phyloP scores from a whole-genome alignment of 2,113 vertebrate genomes.

The Typhlomys cinereus region DNA sequence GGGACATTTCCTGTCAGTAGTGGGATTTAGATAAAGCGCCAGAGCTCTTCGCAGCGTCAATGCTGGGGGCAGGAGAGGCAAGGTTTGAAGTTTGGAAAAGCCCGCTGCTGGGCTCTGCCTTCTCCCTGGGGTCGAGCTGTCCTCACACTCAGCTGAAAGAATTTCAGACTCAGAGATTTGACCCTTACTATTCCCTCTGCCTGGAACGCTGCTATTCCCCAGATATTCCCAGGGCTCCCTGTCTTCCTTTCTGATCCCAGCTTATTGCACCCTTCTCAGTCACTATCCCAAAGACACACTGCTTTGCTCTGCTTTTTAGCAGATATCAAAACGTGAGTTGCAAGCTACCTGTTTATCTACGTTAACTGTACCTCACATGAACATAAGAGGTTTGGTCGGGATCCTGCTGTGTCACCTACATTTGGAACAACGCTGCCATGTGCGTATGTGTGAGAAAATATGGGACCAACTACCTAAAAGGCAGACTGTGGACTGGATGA shows the following conservation, averaged over 20 bases:
- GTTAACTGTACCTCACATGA: background rate
- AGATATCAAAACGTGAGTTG: background rate
- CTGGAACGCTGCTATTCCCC: background rate
- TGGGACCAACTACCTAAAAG: accelerated
- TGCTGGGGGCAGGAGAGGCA: background rate
- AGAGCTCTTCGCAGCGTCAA: background rate
- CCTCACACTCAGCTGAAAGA: background rate
- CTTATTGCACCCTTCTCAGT: background rate
- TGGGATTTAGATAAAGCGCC: too few species aligned
- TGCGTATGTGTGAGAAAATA: too few species aligned
- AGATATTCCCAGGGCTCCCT: accelerated
- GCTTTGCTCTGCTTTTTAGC: background rate
- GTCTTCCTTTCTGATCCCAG: background rate
- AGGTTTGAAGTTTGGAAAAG: too few species aligned
- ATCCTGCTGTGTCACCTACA: background rate
- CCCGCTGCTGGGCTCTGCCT: background rate
- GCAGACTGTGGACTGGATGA: background rate
- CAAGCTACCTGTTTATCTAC: background rate
- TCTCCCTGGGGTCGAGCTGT: accelerated
- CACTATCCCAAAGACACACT: background rate
- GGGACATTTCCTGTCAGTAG: background rate
- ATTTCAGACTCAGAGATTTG: background rate
- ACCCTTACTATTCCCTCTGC: background rate
- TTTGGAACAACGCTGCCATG: background rate
- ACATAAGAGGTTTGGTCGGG: background rate